Conservation (phyloP, 2,888 invertebrate genomes). For the Cryptophagus acutangulus region DNA sequence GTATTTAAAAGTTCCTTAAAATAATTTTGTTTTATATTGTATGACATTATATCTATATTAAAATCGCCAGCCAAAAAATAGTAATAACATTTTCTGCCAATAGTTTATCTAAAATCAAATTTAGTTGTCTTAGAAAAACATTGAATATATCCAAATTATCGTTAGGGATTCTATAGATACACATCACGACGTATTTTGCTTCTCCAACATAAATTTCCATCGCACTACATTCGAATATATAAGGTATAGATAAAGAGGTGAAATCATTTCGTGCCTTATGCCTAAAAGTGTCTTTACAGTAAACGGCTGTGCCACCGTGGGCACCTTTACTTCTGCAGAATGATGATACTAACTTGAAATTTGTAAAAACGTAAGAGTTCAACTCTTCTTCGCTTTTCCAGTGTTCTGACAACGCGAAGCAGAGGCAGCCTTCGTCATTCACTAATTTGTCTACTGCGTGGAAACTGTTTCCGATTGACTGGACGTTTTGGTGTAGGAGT, state of each 20-base stretch:
- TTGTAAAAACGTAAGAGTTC: background rate
- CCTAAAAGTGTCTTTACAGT: background rate
- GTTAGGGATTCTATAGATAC: background rate
- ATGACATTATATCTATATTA: background rate
- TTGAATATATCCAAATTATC: background rate
- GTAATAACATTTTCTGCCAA: background rate
- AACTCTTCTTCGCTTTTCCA: slow-evolving; percentile 5
- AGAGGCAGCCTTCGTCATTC: background rate
- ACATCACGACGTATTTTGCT: background rate
- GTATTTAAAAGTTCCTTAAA: background rate
- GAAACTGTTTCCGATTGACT: slow-evolving; percentile 1
- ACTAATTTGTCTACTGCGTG: slow-evolving; percentile 2
- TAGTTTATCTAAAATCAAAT: slow-evolving; percentile 1
- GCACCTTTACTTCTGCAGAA: slow-evolving; percentile 3
- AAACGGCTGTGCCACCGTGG: slow-evolving; percentile 1
- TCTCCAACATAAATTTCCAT: background rate
- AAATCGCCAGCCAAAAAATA: background rate
- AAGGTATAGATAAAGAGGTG: background rate
- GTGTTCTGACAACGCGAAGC: background rate
- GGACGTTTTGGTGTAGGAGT: slow-evolving; percentile 2
- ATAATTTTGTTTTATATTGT: background rate
- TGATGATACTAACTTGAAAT: background rate
- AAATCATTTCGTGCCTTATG: slow-evolving; percentile 2
- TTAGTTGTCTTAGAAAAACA: background rate
- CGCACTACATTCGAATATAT: slow-evolving; percentile 4